Percentiles rank a stretch among this genome's conserved stretches.
Evolutionary conservation across 2,888 invertebrate species (phyloP).

Genomic region (Cephus rjabovi): DNA sequence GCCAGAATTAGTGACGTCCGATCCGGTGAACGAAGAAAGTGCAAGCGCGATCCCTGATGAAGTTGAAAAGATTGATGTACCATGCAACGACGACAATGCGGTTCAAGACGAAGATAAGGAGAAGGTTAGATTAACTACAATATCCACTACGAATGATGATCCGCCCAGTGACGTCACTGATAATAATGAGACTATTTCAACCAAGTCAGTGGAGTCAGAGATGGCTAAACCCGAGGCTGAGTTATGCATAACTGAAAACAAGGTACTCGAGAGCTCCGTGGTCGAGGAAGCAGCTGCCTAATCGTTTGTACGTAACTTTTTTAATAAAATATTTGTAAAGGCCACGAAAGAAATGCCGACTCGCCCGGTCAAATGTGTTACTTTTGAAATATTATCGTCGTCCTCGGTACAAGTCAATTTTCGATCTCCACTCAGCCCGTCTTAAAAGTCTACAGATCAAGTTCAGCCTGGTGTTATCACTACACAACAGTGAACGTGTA

Average conservation of each 20-base stretch:
- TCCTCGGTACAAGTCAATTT: neutral
- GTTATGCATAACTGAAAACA: slow-evolving; percentile 33
- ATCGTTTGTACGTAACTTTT: slow-evolving; percentile 26
- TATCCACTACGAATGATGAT: slow-evolving; percentile 1
- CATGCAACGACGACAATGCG: neutral
- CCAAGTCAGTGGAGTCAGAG: slow-evolving; percentile 20
- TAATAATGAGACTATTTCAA: neutral
- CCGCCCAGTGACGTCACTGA: slow-evolving; percentile 3
- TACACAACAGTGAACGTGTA: neutral
- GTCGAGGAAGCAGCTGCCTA: slow-evolving; percentile 61
- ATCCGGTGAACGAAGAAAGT: slow-evolving; percentile 17
- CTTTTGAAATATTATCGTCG: neutral
- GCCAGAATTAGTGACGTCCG: slow-evolving; percentile 14
- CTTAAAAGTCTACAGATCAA: neutral
- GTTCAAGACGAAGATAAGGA: neutral
- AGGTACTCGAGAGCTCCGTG: slow-evolving; percentile 46
- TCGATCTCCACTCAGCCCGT: neutral
- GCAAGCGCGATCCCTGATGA: slow-evolving; percentile 10
- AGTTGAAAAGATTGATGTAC: slow-evolving; percentile 14
- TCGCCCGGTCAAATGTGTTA: neutral
- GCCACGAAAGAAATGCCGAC: neutral
- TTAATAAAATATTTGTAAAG: slow-evolving; percentile 12
- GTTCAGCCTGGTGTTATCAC: neutral
- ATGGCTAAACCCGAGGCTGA: slow-evolving; percentile 40
- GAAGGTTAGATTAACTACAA: neutral